Evolutionary conservation across 2,888 invertebrate species (phyloP).

Genomic region (Seira musarum): DNA sequence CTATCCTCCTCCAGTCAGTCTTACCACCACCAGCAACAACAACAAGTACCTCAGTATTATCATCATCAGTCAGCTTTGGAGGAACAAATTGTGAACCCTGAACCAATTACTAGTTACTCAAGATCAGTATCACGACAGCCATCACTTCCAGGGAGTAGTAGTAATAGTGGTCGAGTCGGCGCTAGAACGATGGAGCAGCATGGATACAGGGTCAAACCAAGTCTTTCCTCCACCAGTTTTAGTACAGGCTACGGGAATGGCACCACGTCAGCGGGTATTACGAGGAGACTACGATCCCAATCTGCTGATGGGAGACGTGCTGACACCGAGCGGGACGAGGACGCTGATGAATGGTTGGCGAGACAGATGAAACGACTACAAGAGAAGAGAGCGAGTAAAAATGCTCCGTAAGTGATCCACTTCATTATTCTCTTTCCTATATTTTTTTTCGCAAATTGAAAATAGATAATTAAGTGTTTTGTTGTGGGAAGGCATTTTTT

Average conservation of each 20-base stretch:
- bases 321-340: constrained; percentile 61
- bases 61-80: constrained; percentile 54
- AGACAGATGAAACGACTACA: constrained; percentile 68
- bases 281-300: constrained; percentile 62
- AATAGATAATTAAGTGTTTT: neutral
- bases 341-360: constrained; percentile 69
- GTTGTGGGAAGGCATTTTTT: neutral
- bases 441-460: neutral
- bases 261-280: constrained; percentile 37
- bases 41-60: constrained; percentile 52
- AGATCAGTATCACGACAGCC: constrained; percentile 58
- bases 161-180: constrained; percentile 36
- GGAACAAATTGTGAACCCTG: constrained; percentile 58
- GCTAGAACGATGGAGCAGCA: constrained; percentile 37
- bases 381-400: constrained; percentile 65
- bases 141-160: constrained; percentile 32
- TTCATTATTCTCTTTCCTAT: neutral
- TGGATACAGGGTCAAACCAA: constrained; percentile 52
- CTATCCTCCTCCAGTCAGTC: constrained; percentile 49
- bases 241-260: constrained; percentile 49
- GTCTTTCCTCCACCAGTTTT: constrained; percentile 61
- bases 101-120: constrained; percentile 52
- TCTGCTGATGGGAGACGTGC: constrained; percentile 65
- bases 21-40: constrained; percentile 38
- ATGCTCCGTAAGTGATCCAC: constrained; percentile 58